Base-by-base conservation (phyloP, 2,113 vertebrate genomes). In the Blennius ocellaris region DNA sequence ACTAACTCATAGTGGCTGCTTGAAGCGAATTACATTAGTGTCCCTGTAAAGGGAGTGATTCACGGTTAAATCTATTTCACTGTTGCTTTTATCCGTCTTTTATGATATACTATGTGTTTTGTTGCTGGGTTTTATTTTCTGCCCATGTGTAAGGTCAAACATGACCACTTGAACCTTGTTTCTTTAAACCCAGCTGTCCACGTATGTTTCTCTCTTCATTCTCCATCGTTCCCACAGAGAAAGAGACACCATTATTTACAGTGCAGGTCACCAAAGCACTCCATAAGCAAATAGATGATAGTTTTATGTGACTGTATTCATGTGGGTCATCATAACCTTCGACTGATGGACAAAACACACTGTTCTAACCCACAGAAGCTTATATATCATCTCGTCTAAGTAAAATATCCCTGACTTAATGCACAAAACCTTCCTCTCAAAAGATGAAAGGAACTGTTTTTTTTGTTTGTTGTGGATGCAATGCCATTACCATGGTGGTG, bases 51-150 rank as follows among this genome's bases (percentile, higher is more conserved):
- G 78, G 36, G 64, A 76, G 71, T 90, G 88, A 91, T 90, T 92
- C 86, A 92, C 66, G 83, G 74, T 80, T 65, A 91, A 90, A 87
- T 90, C 85, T 85, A 84, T 90, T 90, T 90, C 82, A 87, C 79
- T 74, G 72, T 82, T 82, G 75, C 67, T 86, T 92, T 87, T 88
- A 90, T 91, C 91, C 86, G 82, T 84, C 81, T 80, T 91, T 88
- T 88, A 91, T 88, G 85, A 78, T 82, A 81, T 81, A 58, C 65
- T 50, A 54, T 79, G 69, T 84, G 86, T 89, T 89, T 87, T 90
- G 79, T 82, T 63, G 47, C 49, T 14, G 12, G 68, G 84, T 30
- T 90, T 90, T 87, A 83, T 90, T 83, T 84, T 85, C 73, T 60
- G 41, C 36, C 60, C 58, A 54, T 86, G 75, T 84, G 64, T 83